phyloP scores from a whole-genome alignment of 2,888 invertebrate genomes.

The Drosophila fungiperda region DNA sequence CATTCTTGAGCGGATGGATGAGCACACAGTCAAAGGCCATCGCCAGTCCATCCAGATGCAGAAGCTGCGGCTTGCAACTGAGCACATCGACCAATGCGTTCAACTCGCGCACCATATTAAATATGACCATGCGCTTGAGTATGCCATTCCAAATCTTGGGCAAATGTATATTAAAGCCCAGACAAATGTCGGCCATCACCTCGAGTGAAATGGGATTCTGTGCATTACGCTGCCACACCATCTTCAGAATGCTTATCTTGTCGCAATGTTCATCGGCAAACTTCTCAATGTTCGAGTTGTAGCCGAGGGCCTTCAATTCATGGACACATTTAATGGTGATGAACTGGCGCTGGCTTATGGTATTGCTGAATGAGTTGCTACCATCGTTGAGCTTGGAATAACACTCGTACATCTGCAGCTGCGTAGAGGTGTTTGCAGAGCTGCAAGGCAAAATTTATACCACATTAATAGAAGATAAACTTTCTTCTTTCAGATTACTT shows the following conservation, averaged over 20 bases:
- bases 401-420: constrained; percentile 84
- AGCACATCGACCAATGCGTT: constrained; percentile 83
- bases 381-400: constrained; percentile 84
- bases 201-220: constrained; percentile 82
- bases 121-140: constrained; percentile 84
- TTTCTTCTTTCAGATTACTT: background rate
- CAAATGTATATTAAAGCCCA: constrained; percentile 83
- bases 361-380: constrained; percentile 75
- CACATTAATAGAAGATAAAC: background rate
- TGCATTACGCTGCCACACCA: constrained; percentile 83
- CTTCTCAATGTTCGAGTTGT: constrained; percentile 83
- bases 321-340: constrained; percentile 84
- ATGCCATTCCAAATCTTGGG: constrained; percentile 85
- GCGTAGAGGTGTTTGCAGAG: constrained; percentile 80
- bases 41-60: constrained; percentile 81
- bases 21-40: constrained; percentile 84
- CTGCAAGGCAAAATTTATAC: constrained; percentile 36
- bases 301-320: constrained; percentile 83
- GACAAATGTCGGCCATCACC: constrained; percentile 84
- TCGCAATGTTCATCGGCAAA: constrained; percentile 83
- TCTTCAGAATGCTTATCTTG: constrained; percentile 84
- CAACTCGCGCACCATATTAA: constrained; percentile 83
- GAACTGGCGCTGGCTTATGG: constrained; percentile 82
- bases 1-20: constrained; percentile 82
- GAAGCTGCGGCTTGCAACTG: constrained; percentile 78